A percentile compares a stretch with the other conserved stretches of the same genome.
phyloP scores from a whole-genome alignment of 2,888 invertebrate species.

The Sinhomidia bicolor region DNA sequence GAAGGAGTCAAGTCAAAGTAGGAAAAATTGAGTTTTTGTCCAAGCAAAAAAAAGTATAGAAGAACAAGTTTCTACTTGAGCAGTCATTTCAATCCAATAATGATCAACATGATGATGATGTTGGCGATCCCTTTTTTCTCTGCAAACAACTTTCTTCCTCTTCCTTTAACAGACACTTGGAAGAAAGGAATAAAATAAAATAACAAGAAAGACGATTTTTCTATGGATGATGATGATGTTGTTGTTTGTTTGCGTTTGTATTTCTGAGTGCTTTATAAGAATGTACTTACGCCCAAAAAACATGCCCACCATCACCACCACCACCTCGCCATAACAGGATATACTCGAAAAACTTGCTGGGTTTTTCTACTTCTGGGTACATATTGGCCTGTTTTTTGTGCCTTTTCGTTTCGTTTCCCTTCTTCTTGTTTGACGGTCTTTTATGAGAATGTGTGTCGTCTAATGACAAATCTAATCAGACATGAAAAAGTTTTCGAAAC shows the following conservation, averaged over 20 bases:
- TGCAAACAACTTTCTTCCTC: neutral
- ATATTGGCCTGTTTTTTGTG: neutral
- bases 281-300: neutral
- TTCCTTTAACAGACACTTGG: neutral
- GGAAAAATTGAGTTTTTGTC: slow-evolving; percentile 70
- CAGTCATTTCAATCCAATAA: slow-evolving; percentile 71
- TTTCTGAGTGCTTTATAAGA: neutral
- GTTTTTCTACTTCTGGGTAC: too few species aligned
- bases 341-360: too few species aligned
- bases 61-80: slow-evolving; percentile 72
- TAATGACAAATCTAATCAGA: slow-evolving; percentile 68
- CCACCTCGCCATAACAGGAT: too few species aligned
- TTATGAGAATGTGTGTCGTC: slow-evolving; percentile 41
- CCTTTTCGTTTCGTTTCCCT: slow-evolving; percentile 3
- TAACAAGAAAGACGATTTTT: slow-evolving; percentile 19
- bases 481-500: slow-evolving; percentile 47
- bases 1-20: slow-evolving; percentile 59
- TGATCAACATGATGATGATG: slow-evolving; percentile 58
- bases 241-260: slow-evolving; percentile 38
- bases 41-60: slow-evolving; percentile 10
- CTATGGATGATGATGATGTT: slow-evolving; percentile 28
- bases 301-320: too few species aligned
- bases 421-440: neutral
- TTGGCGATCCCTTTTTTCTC: slow-evolving; percentile 36
- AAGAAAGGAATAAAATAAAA: neutral